phyloP scores from a whole-genome alignment of 2,797 vertebrate genomes.

The Halcyon smyrnensis region DNA sequence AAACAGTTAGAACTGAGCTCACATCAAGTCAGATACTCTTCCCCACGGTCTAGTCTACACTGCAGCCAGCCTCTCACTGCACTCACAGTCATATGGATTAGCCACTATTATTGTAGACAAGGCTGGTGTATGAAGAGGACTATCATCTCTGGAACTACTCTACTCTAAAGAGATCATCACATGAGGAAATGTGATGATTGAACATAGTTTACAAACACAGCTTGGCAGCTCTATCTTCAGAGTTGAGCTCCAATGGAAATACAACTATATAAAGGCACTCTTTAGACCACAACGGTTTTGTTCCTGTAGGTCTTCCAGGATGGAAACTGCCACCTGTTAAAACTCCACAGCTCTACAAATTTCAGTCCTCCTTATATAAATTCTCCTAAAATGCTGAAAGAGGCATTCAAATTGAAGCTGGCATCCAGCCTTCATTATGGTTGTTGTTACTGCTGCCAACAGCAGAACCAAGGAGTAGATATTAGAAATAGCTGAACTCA shows the following conservation, averaged over 20 bases:
- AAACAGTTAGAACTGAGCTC: background rate
- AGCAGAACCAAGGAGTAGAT: constrained; percentile 37
- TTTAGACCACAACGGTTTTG: background rate
- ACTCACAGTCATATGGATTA: background rate
- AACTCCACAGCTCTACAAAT: background rate
- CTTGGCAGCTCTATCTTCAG: background rate
- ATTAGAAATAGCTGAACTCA: constrained; percentile 44
- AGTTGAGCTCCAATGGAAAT: background rate
- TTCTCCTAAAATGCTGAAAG: constrained; percentile 19
- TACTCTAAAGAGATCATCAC: background rate
- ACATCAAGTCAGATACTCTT: background rate
- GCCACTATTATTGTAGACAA: background rate
- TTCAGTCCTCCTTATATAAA: constrained; percentile 4
- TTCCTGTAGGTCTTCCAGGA: background rate
- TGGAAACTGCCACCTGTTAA: background rate
- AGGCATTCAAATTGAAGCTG: background rate
- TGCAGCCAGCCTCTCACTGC: background rate
- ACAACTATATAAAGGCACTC: background rate
- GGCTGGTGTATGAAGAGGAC: background rate
- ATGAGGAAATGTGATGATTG: background rate
- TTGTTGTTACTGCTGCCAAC: background rate
- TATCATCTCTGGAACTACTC: background rate
- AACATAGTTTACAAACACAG: background rate
- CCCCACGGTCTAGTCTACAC: background rate
- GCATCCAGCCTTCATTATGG: constrained; percentile 23